Percentiles rank a stretch among this genome's conserved stretches.
Evolutionary conservation across 2,113 vertebrate species (phyloP).

Genomic region (Alligator mississippiensis): DNA sequence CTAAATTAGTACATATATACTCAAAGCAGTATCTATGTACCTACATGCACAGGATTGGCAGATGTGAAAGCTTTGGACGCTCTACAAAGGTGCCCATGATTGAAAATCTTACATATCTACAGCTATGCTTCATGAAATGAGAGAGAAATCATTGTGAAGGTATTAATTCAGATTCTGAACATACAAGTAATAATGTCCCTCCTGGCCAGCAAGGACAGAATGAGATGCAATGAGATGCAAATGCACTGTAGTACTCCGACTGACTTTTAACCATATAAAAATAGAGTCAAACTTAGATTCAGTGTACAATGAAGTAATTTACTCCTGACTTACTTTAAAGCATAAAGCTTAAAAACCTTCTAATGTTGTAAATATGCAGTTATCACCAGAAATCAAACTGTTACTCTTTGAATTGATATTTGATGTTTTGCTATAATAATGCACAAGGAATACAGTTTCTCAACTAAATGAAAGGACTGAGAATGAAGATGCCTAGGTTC

Average conservation of each 20-base stretch:
- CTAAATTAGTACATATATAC: not conserved
- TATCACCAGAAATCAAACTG: not conserved
- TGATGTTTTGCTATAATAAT: not conserved
- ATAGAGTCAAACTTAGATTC: not conserved
- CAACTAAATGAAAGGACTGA: not conserved
- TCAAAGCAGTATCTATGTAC: not conserved
- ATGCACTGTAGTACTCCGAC: not conserved
- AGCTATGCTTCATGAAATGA: rapidly evolving
- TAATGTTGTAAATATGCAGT: not conserved
- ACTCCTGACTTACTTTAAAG: not conserved
- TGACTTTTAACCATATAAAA: not conserved
- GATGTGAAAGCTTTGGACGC: not conserved
- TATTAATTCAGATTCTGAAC: not conserved
- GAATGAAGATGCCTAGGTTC: not conserved
- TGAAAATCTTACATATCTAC: not conserved
- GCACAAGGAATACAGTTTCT: not conserved
- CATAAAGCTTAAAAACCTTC: not conserved
- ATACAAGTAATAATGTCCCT: not conserved
- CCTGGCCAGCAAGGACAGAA: not conserved
- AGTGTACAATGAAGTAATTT: not conserved
- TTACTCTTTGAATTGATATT: not conserved
- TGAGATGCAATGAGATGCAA: not conserved
- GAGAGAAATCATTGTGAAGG: not conserved
- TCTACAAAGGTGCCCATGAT: not conserved
- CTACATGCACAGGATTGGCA: not conserved